A percentile compares a stretch with the other conserved stretches of the same genome.
These are phyloP conservation scores for Xyrauchen texanus DNA, from an alignment of 2,113 vertebrate species.

Conservation along the genomic window DNA sequence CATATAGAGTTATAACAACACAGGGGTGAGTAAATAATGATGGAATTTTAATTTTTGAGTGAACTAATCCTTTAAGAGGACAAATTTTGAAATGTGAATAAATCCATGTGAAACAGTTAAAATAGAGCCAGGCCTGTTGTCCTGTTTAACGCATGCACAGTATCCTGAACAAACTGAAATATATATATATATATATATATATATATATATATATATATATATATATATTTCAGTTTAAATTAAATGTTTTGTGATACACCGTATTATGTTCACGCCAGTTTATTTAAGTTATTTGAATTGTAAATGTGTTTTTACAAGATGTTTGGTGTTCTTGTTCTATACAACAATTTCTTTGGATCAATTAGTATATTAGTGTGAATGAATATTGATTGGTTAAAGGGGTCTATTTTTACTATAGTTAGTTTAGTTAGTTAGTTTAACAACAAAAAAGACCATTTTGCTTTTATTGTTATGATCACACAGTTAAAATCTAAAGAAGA, in stretches of 20 bases:
- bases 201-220: constrained; percentile 65
- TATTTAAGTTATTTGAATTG: constrained; percentile 54
- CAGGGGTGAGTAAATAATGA: no score
- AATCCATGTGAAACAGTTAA: constrained; percentile 52
- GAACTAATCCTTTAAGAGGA: background rate
- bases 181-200: constrained; percentile 50
- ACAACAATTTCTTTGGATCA: constrained; percentile 63
- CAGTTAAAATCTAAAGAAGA: constrained; percentile 59
- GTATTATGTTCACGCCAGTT: constrained; percentile 62
- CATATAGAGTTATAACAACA: no score
- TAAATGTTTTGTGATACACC: constrained; percentile 74
- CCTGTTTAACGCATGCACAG: constrained; percentile 78
- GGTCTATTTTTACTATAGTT: constrained; percentile 68
- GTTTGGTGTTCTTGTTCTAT: constrained; percentile 57
- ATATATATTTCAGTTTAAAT: no score
- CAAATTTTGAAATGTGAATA: constrained; percentile 20
- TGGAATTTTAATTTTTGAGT: no score
- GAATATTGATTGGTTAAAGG: constrained; percentile 62
- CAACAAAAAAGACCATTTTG: constrained; percentile 51
- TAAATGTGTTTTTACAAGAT: constrained; percentile 51
- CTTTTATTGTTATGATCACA: constrained; percentile 47
- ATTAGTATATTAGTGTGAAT: constrained; percentile 63
- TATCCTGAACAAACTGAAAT: constrained; percentile 75
- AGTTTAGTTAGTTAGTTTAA: no score
- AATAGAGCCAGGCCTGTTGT: constrained; percentile 74